Evolutionary conservation across 64 coral and sea anemone species (phyloP).

Genomic region (Dendronephthya gigantea): DNA sequence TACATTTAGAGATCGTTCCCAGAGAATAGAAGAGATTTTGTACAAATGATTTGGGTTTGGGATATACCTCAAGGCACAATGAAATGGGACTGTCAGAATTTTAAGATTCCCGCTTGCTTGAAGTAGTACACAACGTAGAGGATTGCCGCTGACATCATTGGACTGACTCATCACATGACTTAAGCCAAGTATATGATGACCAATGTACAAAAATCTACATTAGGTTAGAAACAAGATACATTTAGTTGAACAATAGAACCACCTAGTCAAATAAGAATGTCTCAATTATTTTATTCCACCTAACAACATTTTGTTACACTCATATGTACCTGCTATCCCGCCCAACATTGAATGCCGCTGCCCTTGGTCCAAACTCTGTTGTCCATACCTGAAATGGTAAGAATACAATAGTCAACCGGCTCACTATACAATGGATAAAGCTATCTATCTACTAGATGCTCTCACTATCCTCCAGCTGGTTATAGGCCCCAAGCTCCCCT

Average conservation of each 20-base stretch:
- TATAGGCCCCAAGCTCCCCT: too few species aligned
- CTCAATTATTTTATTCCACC: neutral
- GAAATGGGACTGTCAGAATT: conserved; percentile 76
- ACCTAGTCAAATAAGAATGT: neutral
- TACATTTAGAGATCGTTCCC: too few species aligned
- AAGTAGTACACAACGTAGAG: conserved; percentile 78
- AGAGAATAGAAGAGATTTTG: too few species aligned
- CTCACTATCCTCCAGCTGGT: too few species aligned
- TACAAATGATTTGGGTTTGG: neutral
- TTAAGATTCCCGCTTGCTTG: conserved; percentile 74
- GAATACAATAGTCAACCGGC: neutral
- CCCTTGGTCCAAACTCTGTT: conserved; percentile 86
- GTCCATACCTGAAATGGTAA: conserved; percentile 62
- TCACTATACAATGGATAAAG: neutral
- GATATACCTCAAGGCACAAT: conserved; percentile 70
- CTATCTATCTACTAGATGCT: too few species aligned
- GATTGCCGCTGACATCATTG: conserved; percentile 56
- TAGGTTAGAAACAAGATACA: neutral
- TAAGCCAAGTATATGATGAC: conserved; percentile 81
- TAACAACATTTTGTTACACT: too few species aligned
- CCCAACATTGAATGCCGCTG: conserved; percentile 90
- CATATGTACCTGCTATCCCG: conserved; percentile 70
- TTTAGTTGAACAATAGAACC: neutral
- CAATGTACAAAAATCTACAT: conserved; percentile 75
- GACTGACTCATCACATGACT: conserved; percentile 74